Percentiles rank a stretch among this genome's conserved stretches.
Conservation (phyloP, 1,140 invertebrate species). For the Lordiphosa clarofinis region DNA sequence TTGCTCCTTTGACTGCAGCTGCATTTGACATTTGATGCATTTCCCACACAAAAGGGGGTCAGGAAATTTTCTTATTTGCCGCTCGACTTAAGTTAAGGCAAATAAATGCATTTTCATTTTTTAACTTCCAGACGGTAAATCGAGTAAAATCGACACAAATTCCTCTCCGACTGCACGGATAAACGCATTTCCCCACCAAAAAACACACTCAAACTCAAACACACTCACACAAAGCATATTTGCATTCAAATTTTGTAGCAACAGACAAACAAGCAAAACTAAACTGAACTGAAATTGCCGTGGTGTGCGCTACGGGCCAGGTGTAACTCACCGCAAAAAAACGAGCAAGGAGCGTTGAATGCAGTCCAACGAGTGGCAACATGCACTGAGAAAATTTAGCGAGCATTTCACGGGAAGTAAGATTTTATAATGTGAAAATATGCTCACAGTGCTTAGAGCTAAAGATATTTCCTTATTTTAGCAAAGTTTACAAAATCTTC, state of each 20-base stretch:
- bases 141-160: constrained; percentile 41
- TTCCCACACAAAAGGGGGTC: neutral
- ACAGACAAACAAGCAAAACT: constrained; percentile 47
- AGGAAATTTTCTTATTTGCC: constrained; percentile 55
- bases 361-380: constrained; percentile 14
- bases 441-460: too few relatives aligned
- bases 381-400: constrained; percentile 25
- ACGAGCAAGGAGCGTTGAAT: constrained; percentile 18
- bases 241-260: constrained; percentile 58
- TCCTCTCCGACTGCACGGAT: constrained; percentile 40
- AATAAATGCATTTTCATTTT: constrained; percentile 59
- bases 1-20: neutral
- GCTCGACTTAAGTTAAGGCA: constrained; percentile 47
- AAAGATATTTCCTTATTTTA: too few relatives aligned
- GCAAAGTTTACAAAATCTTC: too few relatives aligned
- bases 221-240: constrained; percentile 53
- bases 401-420: too few relatives aligned
- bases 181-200: constrained; percentile 34
- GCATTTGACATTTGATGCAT: constrained; percentile 1
- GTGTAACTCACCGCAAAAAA: constrained; percentile 44
- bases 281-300: constrained; percentile 40
- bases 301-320: constrained; percentile 36
- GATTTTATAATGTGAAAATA: too few relatives aligned
- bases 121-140: constrained; percentile 27
- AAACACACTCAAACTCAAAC: constrained; percentile 13